Base-by-base conservation (phyloP, 2,888 invertebrate species). In the Coenonympha glycerion region DNA sequence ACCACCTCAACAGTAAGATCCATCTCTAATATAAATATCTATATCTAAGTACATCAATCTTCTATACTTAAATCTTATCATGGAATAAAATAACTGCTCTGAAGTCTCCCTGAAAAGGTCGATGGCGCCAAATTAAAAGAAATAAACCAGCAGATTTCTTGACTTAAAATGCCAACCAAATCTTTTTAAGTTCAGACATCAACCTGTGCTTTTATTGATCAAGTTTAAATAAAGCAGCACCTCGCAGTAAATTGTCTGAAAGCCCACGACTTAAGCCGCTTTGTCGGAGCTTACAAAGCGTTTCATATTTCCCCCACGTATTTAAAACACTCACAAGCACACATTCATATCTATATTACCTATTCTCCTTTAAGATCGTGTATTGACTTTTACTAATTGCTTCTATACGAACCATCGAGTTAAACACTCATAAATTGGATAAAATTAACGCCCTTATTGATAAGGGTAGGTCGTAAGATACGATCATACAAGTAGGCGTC, bases 231-330 rank as follows among this genome's bases (percentile, higher is more conserved):
- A 28, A 47, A 40, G 26, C 34, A 40, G 26, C 34, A 46, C 44
- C 37, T 37, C 37, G 30, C 45, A 40, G 39, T 44, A 40, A 44
- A 49, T 49, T 46, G 34, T 48, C 44, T 47, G 55, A 57, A 57
- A 57, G 44, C 51, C 49, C 52, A 53, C 55, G 55, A 55, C 40
- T 55, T 55, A 41, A 55, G 51, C 47, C 41, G 49, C 47, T 47
- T 41, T 36, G 55, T 53, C 31, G 50, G 48, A 49, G 44, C 42
- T 53, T 53, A 50, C 47, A 47, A 50, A 44, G 55, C 44, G 53
- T 47, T 44, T 53, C 47, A 40, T 44, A 47, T 55, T 55, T 49
- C 52, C 19, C 13, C 30, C 34, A 34, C 45, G 33, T 22, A 28
- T 28, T 33, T 15, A 22, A 31, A 26, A 36, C 21, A 13, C 18